Percentiles rank a stretch among this genome's conserved stretches.
phyloP scores from a whole-genome alignment of 1,140 invertebrate species.

The Pseudomyrmex concolor region DNA sequence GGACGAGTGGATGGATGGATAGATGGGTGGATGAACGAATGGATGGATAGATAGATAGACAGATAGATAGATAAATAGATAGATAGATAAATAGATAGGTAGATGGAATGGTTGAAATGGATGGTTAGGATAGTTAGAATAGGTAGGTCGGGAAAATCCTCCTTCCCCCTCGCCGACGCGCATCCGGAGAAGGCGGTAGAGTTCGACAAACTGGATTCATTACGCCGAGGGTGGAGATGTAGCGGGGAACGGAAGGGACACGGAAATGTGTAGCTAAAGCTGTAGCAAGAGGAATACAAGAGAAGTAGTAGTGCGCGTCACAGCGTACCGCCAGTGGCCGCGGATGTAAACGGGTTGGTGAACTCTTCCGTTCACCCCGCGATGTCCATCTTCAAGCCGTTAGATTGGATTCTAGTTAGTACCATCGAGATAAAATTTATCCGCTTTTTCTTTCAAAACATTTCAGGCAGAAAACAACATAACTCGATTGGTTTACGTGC shows the following conservation, averaged over 20 bases:
- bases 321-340: constrained; percentile 16
- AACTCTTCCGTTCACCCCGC: background rate
- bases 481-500: too few relatives aligned
- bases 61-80: too few relatives aligned
- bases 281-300: too few relatives aligned
- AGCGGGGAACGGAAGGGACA: background rate
- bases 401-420: background rate
- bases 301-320: constrained; percentile 20
- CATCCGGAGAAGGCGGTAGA: constrained; percentile 45
- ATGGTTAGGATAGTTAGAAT: background rate
- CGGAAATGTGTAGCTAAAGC: background rate
- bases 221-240: constrained; percentile 16
- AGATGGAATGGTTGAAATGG: too few relatives aligned
- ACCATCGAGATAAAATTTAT: background rate
- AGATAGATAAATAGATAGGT: too few relatives aligned
- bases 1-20: background rate
- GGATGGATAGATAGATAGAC: background rate
- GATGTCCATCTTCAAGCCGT: background rate
- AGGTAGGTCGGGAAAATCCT: constrained; percentile 32
- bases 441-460: background rate
- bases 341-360: constrained; percentile 21
- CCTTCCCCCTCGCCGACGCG: background rate
- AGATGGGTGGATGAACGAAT: background rate
- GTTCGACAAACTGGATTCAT: constrained; percentile 62
- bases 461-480: too few relatives aligned